Conservation (phyloP, 2,113 vertebrate species). For the Merops nubicus region DNA sequence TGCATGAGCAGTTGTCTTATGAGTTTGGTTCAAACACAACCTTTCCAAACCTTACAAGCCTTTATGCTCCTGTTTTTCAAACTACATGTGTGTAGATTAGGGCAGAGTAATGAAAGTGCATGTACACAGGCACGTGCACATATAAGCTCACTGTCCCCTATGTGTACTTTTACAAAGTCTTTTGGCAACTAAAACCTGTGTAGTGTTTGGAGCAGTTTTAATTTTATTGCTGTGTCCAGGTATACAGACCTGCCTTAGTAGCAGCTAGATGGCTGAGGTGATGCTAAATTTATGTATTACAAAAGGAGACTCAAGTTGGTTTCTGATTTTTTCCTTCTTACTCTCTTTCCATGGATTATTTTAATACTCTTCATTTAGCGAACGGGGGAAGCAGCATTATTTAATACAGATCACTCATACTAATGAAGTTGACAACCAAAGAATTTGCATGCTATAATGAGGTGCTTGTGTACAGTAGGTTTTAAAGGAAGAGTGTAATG, state of each 20-base stretch:
- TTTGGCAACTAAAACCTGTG: neutral
- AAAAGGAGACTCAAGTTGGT: neutral
- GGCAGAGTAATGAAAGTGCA: neutral
- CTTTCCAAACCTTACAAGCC: neutral
- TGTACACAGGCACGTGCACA: accelerated
- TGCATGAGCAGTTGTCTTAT: neutral
- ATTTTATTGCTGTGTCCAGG: neutral
- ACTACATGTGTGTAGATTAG: neutral
- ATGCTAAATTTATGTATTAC: neutral
- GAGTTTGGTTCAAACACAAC: accelerated
- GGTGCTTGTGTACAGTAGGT: conserved; percentile 15
- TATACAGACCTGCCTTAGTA: neutral
- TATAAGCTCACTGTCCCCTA: neutral
- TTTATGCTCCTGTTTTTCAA: neutral
- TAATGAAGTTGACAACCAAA: conserved; percentile 27
- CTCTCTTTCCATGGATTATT: conserved; percentile 6
- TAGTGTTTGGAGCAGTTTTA: neutral
- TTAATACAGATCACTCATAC: neutral
- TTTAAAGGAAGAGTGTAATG: conserved; percentile 30
- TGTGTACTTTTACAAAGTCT: neutral
- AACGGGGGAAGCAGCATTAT: neutral
- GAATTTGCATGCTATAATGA: conserved; percentile 54
- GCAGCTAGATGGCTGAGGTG: neutral
- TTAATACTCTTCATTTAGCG: conserved; percentile 6
- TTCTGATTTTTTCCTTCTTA: neutral